phyloP scores from a whole-genome alignment of 1,140 invertebrate genomes.

The Meloidogyne chitwoodi region DNA sequence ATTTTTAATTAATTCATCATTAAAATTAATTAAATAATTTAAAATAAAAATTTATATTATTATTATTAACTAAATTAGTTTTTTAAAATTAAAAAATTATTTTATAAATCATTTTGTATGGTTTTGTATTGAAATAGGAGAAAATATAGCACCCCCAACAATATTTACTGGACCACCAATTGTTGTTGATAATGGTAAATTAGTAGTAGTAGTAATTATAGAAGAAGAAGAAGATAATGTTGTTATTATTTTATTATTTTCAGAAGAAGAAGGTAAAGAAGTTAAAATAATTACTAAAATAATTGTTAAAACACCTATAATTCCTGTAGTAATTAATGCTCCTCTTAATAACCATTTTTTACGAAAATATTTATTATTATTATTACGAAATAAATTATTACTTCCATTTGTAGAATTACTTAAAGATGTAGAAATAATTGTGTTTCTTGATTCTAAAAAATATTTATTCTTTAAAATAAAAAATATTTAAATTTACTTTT shows the following conservation, averaged over 20 bases:
- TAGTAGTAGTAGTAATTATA: neutral
- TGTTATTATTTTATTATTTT: neutral
- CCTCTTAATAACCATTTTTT: neutral
- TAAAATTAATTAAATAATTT: slow-evolving; percentile 4
- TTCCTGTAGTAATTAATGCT: neutral
- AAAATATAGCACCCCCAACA: slow-evolving; percentile 18
- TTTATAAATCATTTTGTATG: neutral
- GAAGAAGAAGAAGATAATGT: too few relatives aligned
- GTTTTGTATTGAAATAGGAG: slow-evolving; percentile 20
- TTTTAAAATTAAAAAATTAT: neutral
- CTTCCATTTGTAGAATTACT: neutral
- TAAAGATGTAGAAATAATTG: neutral
- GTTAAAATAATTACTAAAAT: neutral
- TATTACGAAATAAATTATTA: neutral
- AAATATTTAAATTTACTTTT: neutral
- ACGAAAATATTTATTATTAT: neutral
- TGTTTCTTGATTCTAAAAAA: neutral
- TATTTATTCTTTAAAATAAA: too few relatives aligned
- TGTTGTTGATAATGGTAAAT: neutral
- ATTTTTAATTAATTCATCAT: slow-evolving; percentile 2
- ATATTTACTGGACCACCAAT: slow-evolving; percentile 3
- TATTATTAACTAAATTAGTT: too few relatives aligned
- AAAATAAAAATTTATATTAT: neutral
- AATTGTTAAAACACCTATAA: neutral
- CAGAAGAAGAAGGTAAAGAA: neutral